Evolutionary conservation across 2,113 vertebrate genomes (phyloP).

Genomic region (Empidonax alnorum): DNA sequence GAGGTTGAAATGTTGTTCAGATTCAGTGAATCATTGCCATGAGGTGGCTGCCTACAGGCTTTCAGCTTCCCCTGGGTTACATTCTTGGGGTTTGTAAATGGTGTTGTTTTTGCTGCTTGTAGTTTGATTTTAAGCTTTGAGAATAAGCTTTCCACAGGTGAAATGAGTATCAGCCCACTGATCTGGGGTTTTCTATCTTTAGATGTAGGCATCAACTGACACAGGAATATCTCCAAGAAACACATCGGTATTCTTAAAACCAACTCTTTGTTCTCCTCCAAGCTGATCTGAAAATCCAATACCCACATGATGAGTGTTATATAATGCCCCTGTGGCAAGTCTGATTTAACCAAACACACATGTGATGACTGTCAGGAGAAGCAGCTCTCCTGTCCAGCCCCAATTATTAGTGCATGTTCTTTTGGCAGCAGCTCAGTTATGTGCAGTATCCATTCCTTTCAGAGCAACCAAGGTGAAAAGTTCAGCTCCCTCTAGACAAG

Average conservation of each 20-base stretch:
- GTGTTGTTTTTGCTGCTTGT: not conserved
- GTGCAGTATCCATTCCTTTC: constrained; percentile 40
- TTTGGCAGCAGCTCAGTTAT: constrained; percentile 57
- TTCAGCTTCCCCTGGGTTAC: not conserved
- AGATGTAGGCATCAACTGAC: not conserved
- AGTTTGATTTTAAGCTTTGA: constrained; percentile 13
- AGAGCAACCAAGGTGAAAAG: constrained; percentile 39
- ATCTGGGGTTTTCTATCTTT: not conserved
- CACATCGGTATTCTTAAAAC: constrained; percentile 29
- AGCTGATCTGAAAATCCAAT: constrained; percentile 45
- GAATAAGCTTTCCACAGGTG: constrained; percentile 13
- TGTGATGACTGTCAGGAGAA: constrained; percentile 44
- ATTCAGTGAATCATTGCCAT: not conserved
- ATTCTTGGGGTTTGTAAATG: not conserved
- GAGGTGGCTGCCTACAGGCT: not conserved
- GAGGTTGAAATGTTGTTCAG: not conserved
- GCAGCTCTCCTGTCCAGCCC: constrained; percentile 37
- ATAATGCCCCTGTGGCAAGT: constrained; percentile 55
- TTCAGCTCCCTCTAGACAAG: constrained; percentile 44
- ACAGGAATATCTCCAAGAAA: constrained; percentile 32
- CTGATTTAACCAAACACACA: constrained; percentile 55
- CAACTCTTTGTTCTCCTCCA: constrained; percentile 17
- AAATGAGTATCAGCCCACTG: not conserved
- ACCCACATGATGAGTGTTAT: constrained; percentile 45
- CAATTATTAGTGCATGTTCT: constrained; percentile 49